These are phyloP conservation scores for Mesaphorura yosii DNA, from an alignment of 1,140 invertebrate species.

Conservation along the genomic window DNA sequence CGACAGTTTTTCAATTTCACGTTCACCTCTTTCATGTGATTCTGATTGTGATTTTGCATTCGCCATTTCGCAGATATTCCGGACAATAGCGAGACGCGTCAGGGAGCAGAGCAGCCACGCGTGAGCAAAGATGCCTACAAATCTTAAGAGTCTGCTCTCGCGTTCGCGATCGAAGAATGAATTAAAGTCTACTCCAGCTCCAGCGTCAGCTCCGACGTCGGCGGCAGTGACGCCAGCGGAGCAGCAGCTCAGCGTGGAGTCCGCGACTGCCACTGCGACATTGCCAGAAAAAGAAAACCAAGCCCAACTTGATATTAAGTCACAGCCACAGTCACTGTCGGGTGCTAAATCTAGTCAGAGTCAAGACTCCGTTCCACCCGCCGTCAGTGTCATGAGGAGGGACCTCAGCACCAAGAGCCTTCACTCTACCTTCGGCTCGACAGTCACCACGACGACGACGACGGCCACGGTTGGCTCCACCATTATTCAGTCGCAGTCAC, in stretches of 20 bases:
- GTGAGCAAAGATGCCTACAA: constrained; percentile 29
- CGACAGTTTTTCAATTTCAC: too few species aligned
- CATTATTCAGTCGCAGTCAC: too few species aligned
- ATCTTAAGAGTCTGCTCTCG: constrained; percentile 28
- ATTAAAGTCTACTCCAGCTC: constrained; percentile 17
- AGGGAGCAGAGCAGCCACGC: too few species aligned
- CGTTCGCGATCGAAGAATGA: constrained; percentile 29
- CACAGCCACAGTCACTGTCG: not conserved
- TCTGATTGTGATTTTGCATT: too few species aligned
- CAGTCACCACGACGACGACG: too few species aligned
- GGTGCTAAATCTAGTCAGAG: not conserved
- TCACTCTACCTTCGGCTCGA: too few species aligned
- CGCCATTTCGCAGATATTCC: too few species aligned
- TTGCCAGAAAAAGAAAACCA: not conserved
- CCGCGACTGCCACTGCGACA: not conserved
- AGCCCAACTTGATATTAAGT: not conserved
- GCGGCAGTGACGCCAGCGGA: not conserved
- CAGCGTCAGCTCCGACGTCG: not conserved
- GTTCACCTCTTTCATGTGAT: too few species aligned
- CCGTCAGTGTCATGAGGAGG: constrained; percentile 1
- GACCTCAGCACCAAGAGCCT: not conserved
- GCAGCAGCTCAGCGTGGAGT: not conserved
- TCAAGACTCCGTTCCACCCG: not conserved
- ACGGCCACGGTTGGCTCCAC: too few species aligned
- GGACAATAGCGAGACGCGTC: too few species aligned